These are phyloP conservation scores for Callyntrura sp. DNA, from an alignment of 2,888 invertebrate species.

Conservation along the genomic window DNA sequence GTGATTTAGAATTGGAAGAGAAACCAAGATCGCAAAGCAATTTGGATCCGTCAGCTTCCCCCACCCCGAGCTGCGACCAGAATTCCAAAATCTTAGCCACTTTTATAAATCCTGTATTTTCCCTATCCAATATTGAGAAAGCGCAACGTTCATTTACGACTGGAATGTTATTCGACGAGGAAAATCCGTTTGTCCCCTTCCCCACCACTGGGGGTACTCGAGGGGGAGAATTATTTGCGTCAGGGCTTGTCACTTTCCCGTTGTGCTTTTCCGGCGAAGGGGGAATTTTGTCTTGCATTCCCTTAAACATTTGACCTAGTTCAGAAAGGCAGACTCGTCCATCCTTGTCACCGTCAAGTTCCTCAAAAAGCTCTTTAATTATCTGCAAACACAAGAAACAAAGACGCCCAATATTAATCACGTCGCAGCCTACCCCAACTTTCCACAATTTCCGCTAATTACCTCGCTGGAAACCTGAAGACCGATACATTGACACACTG, in stretches of 20 bases:
- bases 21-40: constrained; percentile 79
- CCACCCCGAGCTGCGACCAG: constrained; percentile 79
- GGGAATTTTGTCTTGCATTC: constrained; percentile 80
- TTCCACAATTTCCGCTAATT: constrained; percentile 76
- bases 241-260: constrained; percentile 26
- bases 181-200: constrained; percentile 67
- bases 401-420: background rate
- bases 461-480: constrained; percentile 89
- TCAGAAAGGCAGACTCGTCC: constrained; percentile 86
- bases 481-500: constrained; percentile 89
- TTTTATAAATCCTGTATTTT: constrained; percentile 80
- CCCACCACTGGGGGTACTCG: constrained; percentile 43
- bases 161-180: constrained; percentile 65
- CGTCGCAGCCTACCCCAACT: background rate
- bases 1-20: constrained; percentile 73
- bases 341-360: constrained; percentile 88
- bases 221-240: constrained; percentile 51
- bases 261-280: constrained; percentile 80
- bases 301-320: constrained; percentile 84
- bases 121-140: constrained; percentile 80
- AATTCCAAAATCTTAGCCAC: constrained; percentile 78
- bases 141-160: constrained; percentile 74
- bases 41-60: constrained; percentile 62
- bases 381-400: constrained; percentile 74
- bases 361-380: constrained; percentile 87